A percentile compares a stretch with the other conserved stretches of the same genome.
phyloP scores from a whole-genome alignment of 1,140 invertebrate species.

The Drosophila tani region DNA sequence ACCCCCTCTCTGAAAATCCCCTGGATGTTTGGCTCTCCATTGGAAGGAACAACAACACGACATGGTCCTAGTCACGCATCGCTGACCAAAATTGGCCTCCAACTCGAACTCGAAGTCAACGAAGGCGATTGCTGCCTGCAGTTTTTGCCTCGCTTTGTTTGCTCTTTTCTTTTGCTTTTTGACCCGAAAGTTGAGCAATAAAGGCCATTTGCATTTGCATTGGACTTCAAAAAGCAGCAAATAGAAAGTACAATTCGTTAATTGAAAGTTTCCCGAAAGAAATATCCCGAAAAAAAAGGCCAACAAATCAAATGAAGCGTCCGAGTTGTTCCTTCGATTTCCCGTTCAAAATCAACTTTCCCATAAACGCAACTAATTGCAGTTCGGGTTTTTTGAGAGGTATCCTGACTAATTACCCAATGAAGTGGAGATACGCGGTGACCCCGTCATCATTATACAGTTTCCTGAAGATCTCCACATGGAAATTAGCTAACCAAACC shows the following conservation, averaged over 20 bases:
- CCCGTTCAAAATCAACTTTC: conserved; percentile 42
- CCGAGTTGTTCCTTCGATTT: conserved; percentile 41
- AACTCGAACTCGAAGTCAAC: conserved; percentile 38
- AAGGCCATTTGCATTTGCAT: conserved; percentile 76
- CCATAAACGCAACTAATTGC: conserved; percentile 29
- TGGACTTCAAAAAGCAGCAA: conserved; percentile 53
- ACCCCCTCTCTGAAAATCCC: conserved; percentile 11
- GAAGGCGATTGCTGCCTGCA: conserved; percentile 44
- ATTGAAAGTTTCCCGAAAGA: conserved; percentile 70
- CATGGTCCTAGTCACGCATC: conserved; percentile 81
- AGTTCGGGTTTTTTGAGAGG: conserved; percentile 5
- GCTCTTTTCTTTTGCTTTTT: conserved; percentile 47
- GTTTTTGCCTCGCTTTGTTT: conserved; percentile 29
- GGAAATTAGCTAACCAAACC: conserved; percentile 56
- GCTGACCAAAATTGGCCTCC: conserved; percentile 78
- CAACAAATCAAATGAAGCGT: conserved; percentile 51
- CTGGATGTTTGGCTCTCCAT: conserved; percentile 10
- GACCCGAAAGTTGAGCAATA: conserved; percentile 71
- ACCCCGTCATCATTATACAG: conserved; percentile 3
- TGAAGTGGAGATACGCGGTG: conserved; percentile 6
- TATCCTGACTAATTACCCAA: conserved; percentile 23
- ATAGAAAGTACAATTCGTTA: conserved; percentile 81
- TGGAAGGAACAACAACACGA: conserved; percentile 54
- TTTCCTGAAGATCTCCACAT: conserved; percentile 17
- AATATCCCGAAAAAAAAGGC: conserved; percentile 16